Base-by-base conservation (phyloP, 2,888 invertebrate genomes). In the Parnassius smintheus region DNA sequence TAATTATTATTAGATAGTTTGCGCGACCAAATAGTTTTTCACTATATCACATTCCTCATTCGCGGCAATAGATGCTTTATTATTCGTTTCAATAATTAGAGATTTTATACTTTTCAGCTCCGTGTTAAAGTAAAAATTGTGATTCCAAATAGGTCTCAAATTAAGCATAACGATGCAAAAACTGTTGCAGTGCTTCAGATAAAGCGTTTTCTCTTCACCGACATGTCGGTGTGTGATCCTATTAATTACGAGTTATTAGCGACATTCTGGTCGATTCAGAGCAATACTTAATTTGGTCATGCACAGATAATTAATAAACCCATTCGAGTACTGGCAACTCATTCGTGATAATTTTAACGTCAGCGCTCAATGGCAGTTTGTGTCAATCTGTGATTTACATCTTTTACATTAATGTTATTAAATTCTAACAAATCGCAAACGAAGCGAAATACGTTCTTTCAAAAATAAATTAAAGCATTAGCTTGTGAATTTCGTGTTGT, bases 281-380 rank as follows among this genome's bases (percentile, higher is more conserved):
- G 77, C 75, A 76, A 74, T 77, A 75, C 80, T 75, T 75, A 70
- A 76, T 85, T 85, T 85, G 82, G 85, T 82, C 79, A 79, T 75
- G 74, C 72, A 41, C 48, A 72, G 72, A 72, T 71, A 73, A 77
- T 78, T 80, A 83, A 83, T 83, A 82, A 85, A 84, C 81, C 83
- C 75, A 73, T 72, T 64, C 13, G 13, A 9, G 49, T 13, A 13
- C 13, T 13, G 12, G 77, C 74, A 85, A 82, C 79, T 73, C 71
- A 83, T 82, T 72, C 78, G 75, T 74, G 74, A 75, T 72, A 74
- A 77, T 81, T 77, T 79, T 76, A 79, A 76, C 76, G 70, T 66
- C 74, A 77, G 77, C 72, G 75, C 76, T 22, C 35, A 58, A 51
- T 48, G 56, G 52, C 52, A 50, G 65, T 51, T 53, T 51, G 56